These are phyloP conservation scores for Ectemnius lituratus DNA, from an alignment of 2,888 invertebrate species.

Conservation along the genomic window DNA sequence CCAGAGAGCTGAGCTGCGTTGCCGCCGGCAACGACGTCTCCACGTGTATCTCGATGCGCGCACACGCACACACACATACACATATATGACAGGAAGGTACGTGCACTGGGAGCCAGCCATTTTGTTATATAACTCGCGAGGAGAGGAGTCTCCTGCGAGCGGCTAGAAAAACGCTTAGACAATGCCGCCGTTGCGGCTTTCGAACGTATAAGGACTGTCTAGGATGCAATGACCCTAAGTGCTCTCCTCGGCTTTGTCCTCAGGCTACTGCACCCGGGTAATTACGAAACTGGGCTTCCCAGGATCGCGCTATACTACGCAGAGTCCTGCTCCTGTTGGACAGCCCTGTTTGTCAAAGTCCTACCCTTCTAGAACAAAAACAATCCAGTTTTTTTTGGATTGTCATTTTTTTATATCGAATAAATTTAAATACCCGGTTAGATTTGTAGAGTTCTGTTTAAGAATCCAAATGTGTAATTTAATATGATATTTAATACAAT, in stretches of 20 bases:
- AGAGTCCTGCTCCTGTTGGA: not conserved
- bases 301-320: not conserved
- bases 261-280: constrained; percentile 29
- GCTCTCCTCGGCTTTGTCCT: constrained; percentile 35
- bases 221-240: constrained; percentile 59
- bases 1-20: constrained; percentile 44
- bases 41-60: not conserved
- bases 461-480: too few relatives aligned
- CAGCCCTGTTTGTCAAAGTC: too few relatives aligned
- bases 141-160: constrained; percentile 44
- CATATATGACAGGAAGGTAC: too few relatives aligned
- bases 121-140: constrained; percentile 68
- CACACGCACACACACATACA: not conserved
- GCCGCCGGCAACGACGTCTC: constrained; percentile 16
- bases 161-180: constrained; percentile 61
- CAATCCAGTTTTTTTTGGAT: too few relatives aligned
- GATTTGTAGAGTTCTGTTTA: too few relatives aligned
- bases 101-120: constrained; percentile 47
- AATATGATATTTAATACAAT: too few relatives aligned
- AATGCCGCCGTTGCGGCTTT: constrained; percentile 60
- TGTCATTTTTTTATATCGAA: too few relatives aligned
- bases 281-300: constrained; percentile 32
- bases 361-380: too few relatives aligned
- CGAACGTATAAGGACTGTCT: constrained; percentile 64
- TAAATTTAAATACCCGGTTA: too few relatives aligned